Base-by-base conservation (phyloP, 2,113 vertebrate genomes). In the Oreocharis arfaki region DNA sequence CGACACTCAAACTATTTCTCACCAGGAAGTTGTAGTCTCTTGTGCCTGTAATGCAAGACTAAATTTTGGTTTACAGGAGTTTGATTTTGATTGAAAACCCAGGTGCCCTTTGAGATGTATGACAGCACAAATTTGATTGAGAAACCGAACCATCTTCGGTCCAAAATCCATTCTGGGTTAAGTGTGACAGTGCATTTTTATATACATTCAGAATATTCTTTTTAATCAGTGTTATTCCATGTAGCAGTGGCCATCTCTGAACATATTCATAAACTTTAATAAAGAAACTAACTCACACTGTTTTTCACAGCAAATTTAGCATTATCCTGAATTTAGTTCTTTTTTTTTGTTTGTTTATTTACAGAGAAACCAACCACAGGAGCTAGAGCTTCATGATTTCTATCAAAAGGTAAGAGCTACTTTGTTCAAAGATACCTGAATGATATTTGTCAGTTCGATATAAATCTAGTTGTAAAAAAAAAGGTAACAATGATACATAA, bases 401-500 rank as follows among this genome's bases (percentile, higher is more conserved):
- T 20, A 63, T 91, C 42, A 91, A 85, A 86, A 95, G 81, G 74
- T 86, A 95, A 91, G 83, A 52, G 33, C 80, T 73, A 84, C 73
- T 91, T 91, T 93, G 69, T 95, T 95, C 93, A 93, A 75, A 95
- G 93, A 77, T 77, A 64, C 27, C 56, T 92, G 73, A 94, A 92
- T 75, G 50, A 87, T 85, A 80, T 93, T 96, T 96, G 90, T 97
- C 87, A 95, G 64, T 93, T 94, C 59, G 33, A 53, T 83, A 84
- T 94, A 70, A 94, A 93, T 69, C 88, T 27, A 22, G 44, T 75
- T 80, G 47, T 60, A 79, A 92, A 85, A 88, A 93, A 75, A 59
- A 61, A 70, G 23, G 69, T 63, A 87, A 97, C 80, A 90, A 91
- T 93, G 59, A 95, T 94, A 91, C 32, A 74, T 88, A 95, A 95